Percentiles rank a stretch among this genome's conserved stretches.
Evolutionary conservation across 2,888 invertebrate genomes (phyloP).

Genomic region (Tipula vernalis): DNA sequence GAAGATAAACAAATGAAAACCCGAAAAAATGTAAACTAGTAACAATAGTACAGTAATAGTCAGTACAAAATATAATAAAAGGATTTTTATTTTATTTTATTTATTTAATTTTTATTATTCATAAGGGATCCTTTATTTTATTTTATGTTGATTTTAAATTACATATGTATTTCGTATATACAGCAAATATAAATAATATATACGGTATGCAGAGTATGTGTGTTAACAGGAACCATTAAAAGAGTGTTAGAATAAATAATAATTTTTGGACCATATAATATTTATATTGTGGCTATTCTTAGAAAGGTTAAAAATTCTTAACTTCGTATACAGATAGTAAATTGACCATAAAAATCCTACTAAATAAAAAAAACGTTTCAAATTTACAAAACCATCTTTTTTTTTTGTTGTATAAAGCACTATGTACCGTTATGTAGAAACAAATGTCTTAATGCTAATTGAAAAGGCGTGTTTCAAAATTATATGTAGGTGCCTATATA

Average conservation of each 20-base stretch:
- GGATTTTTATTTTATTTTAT: background rate
- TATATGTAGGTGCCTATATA: background rate
- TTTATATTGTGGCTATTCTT: background rate
- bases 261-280: background rate
- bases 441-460: background rate
- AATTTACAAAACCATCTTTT: background rate
- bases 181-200: background rate
- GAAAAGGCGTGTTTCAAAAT: background rate
- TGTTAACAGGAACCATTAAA: background rate
- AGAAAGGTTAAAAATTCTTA: background rate
- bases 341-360: background rate
- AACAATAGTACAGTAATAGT: no score
- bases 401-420: background rate
- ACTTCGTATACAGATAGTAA: background rate
- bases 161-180: background rate
- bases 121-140: background rate
- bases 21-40: no score
- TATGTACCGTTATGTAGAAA: background rate
- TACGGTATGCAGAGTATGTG: background rate
- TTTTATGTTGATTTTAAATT: background rate
- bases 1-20: no score
- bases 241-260: background rate
- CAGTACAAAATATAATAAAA: background rate
- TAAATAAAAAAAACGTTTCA: background rate
- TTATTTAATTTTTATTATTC: background rate